These are phyloP conservation scores for Hymenopus coronatus DNA, from an alignment of 2,888 invertebrate genomes.

Conservation along the genomic window DNA sequence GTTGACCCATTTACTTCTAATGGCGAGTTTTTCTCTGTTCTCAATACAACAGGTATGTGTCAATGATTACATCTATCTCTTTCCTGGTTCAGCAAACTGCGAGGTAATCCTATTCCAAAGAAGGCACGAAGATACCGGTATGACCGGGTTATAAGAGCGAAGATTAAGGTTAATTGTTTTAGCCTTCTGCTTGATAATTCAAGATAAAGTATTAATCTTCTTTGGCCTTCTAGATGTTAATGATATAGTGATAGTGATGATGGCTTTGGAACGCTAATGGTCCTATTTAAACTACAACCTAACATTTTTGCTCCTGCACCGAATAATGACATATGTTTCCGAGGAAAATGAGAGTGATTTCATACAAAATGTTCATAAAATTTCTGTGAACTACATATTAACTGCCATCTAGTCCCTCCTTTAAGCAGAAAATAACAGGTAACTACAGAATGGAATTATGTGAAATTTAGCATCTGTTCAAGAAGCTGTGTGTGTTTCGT, in stretches of 20 bases:
- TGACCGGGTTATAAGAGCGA: neutral
- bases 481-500: neutral
- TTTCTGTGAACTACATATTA: neutral
- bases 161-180: neutral
- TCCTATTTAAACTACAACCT: neutral
- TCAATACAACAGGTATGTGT: no score
- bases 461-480: neutral
- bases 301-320: neutral
- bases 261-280: neutral
- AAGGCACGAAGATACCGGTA: neutral
- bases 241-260: neutral
- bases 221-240: neutral
- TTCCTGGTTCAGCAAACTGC: neutral
- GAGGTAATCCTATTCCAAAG: neutral
- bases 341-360: neutral
- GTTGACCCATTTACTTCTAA: no score
- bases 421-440: neutral
- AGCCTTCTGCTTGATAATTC: neutral
- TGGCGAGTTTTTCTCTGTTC: no score
- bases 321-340: neutral
- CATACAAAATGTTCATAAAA: neutral
- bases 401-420: neutral
- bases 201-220: neutral
- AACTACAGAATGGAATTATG: neutral
- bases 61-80: neutral